Conservation (phyloP, 2,797 vertebrate species). For the Loriculus beryllinus region DNA sequence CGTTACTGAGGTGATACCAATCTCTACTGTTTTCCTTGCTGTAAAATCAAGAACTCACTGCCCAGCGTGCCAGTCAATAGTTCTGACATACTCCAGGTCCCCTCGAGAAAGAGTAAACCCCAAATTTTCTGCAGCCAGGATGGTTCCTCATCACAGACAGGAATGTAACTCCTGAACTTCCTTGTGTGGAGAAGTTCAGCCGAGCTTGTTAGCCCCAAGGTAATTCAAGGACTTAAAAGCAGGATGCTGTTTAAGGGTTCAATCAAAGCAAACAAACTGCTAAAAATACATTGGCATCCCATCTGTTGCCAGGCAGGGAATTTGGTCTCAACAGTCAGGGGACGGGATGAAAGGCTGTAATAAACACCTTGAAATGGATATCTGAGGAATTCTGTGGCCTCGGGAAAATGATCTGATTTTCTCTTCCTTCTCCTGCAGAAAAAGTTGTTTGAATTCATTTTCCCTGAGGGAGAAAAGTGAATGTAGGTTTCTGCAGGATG, state of each 20-base stretch:
- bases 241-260: background rate
- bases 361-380: conserved; percentile 49
- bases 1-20: background rate
- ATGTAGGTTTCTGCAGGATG: background rate
- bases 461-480: background rate
- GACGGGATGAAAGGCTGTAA: conserved; percentile 23
- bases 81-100: background rate
- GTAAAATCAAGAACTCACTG: background rate
- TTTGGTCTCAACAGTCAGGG: background rate
- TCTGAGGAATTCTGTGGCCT: conserved; percentile 31
- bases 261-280: conserved; percentile 32
- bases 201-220: background rate
- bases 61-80: background rate
- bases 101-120: background rate
- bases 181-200: background rate
- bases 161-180: background rate
- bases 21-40: background rate
- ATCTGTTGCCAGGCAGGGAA: conserved; percentile 37
- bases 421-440: background rate
- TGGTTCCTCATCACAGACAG: background rate
- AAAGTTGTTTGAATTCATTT: background rate
- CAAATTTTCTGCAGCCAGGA: accelerated
- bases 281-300: conserved; percentile 36
- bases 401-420: background rate
- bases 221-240: background rate